Percentiles rank a stretch among this genome's conserved stretches.
These are phyloP conservation scores for Drosophila truncata DNA, from an alignment of 1,140 invertebrate species.

Conservation along the genomic window DNA sequence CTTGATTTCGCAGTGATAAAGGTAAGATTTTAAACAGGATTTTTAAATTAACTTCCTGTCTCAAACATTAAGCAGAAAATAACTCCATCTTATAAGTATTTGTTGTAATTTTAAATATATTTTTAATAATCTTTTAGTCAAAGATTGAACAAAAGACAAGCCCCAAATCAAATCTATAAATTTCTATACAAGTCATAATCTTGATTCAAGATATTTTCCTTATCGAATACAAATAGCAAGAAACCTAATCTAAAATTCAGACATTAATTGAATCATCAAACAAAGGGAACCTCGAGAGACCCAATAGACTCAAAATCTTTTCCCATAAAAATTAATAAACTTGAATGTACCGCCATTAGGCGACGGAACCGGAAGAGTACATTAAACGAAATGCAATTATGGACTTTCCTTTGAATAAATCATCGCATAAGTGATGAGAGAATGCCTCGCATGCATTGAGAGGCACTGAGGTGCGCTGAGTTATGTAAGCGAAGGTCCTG, in stretches of 20 bases:
- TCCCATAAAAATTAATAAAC: slow-evolving; percentile 11
- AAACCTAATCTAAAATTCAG: neutral
- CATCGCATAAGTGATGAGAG: slow-evolving; percentile 40
- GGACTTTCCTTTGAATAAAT: slow-evolving; percentile 39
- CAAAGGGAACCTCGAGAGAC: neutral
- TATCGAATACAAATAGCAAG: neutral
- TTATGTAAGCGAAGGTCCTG: slow-evolving; percentile 29
- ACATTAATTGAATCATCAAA: neutral
- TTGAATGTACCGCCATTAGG: slow-evolving; percentile 13
- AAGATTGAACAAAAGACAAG: neutral
- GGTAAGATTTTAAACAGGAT: slow-evolving; percentile 1
- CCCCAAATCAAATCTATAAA: neutral
- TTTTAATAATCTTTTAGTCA: neutral
- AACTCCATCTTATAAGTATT: neutral
- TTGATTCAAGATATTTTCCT: neutral
- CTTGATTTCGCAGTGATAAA: slow-evolving; percentile 39
- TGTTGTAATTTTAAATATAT: neutral
- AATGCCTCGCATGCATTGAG: slow-evolving; percentile 23
- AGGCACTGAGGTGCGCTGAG: slow-evolving; percentile 29
- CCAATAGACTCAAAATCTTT: neutral
- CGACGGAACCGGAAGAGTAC: slow-evolving; percentile 2
- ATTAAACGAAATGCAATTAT: slow-evolving; percentile 50
- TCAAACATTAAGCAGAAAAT: neutral
- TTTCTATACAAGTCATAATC: neutral
- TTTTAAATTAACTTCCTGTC: slow-evolving; percentile 24